Base-by-base conservation (phyloP, 1,140 invertebrate species). In the Pseudomyrmex pallidus region DNA sequence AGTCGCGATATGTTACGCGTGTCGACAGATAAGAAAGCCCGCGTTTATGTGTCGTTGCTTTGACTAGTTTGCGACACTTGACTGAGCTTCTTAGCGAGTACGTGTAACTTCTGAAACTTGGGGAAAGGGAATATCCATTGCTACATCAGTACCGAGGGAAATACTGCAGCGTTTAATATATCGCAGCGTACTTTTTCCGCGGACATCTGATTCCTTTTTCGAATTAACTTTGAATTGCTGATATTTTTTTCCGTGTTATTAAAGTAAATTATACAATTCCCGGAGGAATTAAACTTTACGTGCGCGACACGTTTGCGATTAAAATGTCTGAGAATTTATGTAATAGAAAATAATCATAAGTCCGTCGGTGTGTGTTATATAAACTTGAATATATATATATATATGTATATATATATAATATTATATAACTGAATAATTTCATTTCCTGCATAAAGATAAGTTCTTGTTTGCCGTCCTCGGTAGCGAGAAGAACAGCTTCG, bases 11-110 rank as follows among this genome's bases (percentile, higher is more conserved):
- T 68, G 50, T 67, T 25, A 46, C 44, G 44, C 54, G 62, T 64
- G 62, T 15, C 35, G 25, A 9, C 62, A 68, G 76, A 78, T 78
- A 78, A 78, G 52, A 78, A 68, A 68, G 44, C 15, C 9, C 17
- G 35, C 74, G 10, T 78, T 68, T 68, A 57, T 46, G 64, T 68
- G 35, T 57, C 74, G 35, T 46, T n/a, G 74, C 35, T 78, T 57
- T 22, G 74, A 68, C 52, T 68, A 68, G 63, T 56, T 67, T 13
- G 20, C 52, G 22, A 63, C 73, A 48, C 54, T 68, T 70, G 35
- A 68, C 64, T 68, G 52, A 68, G 64, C 10, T 68, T 46, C 35
- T 61, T 57, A 64, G n/a, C 12, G 12, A 48, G 22, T 35, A 13
- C 10, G 12, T 66, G 13, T 46, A 78, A 68, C 52, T 57, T 64